phyloP scores from a whole-genome alignment of 2,888 invertebrate species.

The Timandra comae region DNA sequence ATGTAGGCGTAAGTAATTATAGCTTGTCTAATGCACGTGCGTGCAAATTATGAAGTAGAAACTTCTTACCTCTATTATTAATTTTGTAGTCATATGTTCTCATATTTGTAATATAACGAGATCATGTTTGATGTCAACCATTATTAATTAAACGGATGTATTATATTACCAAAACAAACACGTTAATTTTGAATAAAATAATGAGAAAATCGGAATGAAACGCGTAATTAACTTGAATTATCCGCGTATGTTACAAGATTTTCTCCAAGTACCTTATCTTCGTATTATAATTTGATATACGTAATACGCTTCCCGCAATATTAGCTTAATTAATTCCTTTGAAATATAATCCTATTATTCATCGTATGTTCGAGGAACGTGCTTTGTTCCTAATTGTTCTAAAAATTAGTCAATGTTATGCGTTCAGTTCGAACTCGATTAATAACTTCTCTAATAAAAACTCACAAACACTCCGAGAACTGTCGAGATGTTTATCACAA shows the following conservation, averaged over 20 bases:
- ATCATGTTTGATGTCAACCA: too few species aligned
- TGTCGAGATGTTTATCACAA: too few species aligned
- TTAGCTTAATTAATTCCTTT: conserved; percentile 14
- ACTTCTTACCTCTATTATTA: too few species aligned
- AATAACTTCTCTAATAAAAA: too few species aligned
- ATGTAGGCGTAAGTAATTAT: too few species aligned
- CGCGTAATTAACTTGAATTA: conserved; percentile 1
- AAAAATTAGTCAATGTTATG: conserved; percentile 9
- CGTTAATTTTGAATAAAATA: conserved; percentile 1
- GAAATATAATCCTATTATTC: conserved; percentile 6
- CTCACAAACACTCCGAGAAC: too few species aligned
- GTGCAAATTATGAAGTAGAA: too few species aligned
- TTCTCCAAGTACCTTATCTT: conserved; percentile 3
- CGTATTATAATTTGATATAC: conserved; percentile 6
- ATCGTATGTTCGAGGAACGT: conserved; percentile 11
- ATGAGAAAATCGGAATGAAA: background rate
- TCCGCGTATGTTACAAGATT: conserved; percentile 1
- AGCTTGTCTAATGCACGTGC: too few species aligned
- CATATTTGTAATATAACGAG: too few species aligned
- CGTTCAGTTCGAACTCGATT: too few species aligned
- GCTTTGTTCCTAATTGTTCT: conserved; percentile 5
- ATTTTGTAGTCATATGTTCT: too few species aligned
- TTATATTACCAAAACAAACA: background rate
- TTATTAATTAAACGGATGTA: too few species aligned
- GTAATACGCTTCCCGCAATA: conserved; percentile 6